Conservation (phyloP, 2,888 invertebrate genomes). For the Athetis lepigone region DNA sequence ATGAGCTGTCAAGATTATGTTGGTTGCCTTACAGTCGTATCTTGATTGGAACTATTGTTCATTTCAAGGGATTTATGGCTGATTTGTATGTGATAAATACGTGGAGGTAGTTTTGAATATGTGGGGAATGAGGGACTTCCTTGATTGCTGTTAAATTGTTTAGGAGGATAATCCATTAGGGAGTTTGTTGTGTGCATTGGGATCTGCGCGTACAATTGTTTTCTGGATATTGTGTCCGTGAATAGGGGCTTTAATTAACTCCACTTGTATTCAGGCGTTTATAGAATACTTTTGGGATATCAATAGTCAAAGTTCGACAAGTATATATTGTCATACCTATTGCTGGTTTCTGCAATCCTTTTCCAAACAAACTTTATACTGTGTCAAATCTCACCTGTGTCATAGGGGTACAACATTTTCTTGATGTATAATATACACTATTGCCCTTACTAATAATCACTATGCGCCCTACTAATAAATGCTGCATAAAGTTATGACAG, state of each 20-base stretch:
- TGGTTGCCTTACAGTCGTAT: constrained; percentile 57
- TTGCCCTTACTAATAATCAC: too few relatives aligned
- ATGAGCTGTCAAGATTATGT: constrained; percentile 19
- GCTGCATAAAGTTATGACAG: too few relatives aligned
- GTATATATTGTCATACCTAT: too few relatives aligned
- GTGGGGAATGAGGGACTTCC: constrained; percentile 47
- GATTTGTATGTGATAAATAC: constrained; percentile 58
- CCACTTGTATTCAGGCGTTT: background rate
- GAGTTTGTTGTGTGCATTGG: constrained; percentile 32
- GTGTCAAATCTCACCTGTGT: too few relatives aligned
- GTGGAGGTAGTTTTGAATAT: constrained; percentile 39
- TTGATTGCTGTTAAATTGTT: constrained; percentile 57
- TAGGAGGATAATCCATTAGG: constrained; percentile 43
- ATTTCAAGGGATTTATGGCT: constrained; percentile 67
- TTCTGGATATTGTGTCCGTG: constrained; percentile 8
- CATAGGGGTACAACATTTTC: too few relatives aligned
- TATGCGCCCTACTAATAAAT: too few relatives aligned
- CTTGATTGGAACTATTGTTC: constrained; percentile 79
- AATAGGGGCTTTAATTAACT: constrained; percentile 9
- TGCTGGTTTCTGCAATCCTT: too few relatives aligned
- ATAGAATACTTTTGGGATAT: too few relatives aligned
- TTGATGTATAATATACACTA: too few relatives aligned
- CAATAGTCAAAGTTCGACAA: too few relatives aligned
- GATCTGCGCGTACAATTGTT: constrained; percentile 17
- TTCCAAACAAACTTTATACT: too few relatives aligned